Conservation (phyloP, 2,797 vertebrate genomes). For the Graptemys geographica region DNA sequence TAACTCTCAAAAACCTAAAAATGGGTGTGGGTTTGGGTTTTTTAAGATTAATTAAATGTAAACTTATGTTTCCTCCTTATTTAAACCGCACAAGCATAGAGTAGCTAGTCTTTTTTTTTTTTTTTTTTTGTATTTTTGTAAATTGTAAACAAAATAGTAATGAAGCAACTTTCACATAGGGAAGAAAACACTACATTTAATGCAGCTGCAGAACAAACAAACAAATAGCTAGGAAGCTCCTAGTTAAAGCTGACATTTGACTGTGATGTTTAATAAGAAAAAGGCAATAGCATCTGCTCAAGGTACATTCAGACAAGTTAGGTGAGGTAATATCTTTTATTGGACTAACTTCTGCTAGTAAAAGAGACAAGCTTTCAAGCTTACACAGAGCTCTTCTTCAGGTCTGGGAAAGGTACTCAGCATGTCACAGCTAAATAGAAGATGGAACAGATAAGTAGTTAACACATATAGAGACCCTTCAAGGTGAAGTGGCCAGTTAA, state of each 20-base stretch:
- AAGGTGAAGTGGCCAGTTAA: neutral
- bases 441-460: neutral
- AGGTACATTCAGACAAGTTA: no score
- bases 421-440: neutral
- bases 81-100: constrained; percentile 41
- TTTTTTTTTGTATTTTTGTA: neutral
- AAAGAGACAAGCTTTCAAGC: neutral
- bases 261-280: constrained; percentile 53
- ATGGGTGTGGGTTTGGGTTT: constrained; percentile 41
- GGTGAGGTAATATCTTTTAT: neutral
- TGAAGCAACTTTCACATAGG: constrained; percentile 62
- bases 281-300: neutral
- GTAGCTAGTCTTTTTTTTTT: constrained; percentile 69
- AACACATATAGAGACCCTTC: neutral
- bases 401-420: neutral
- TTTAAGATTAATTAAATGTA: constrained; percentile 72
- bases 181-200: constrained; percentile 54
- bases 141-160: constrained; percentile 71
- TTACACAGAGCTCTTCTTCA: neutral
- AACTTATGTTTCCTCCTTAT: constrained; percentile 46
- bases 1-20: constrained; percentile 58
- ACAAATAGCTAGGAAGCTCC: neutral
- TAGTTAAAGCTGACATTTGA: constrained; percentile 40
- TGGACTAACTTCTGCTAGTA: neutral
- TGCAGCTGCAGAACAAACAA: neutral